Base-by-base conservation (phyloP, 2,888 invertebrate species). In the Aphrophora alni region DNA sequence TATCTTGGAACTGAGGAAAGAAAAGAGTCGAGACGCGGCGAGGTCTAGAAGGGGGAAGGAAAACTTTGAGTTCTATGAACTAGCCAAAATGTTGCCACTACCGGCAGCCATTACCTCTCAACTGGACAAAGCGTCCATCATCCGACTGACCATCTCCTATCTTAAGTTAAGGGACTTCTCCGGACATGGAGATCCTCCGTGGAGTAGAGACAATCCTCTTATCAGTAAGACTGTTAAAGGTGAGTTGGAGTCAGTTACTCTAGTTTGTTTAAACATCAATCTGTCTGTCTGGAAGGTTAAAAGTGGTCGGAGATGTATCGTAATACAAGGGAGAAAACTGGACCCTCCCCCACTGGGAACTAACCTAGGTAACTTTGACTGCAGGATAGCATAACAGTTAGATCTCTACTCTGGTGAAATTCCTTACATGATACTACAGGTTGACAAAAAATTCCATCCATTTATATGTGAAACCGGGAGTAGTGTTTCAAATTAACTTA, bases 1-100 rank as follows among this genome's bases (percentile, higher is more conserved):
- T 89, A 97, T 97, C 88, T 92, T 97, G 89, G 97, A 97, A 89
- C 90, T 97, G 82, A 92, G 97, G 84, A 97, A 97, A 90, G 97
- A 97, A 89, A 97, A 97, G 89, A 97, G 96, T 85, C 90, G 97
- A 86, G 97, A 97, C 88, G 97, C 97, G 70, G 98, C 98, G 7
- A 91, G 97, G 83, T 97, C 97, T 14, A 91, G 98, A 77, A 92
- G 98, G 59, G 97, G 97, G 82, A 97, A 97, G 87, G 98, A 98
- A 89, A 98, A 98, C 90, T 97, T 94, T 88, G 98, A 98, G 91
- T 98, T 98, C 90, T 97, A 97, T 89, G 97, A 97, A 90, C 91
- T 98, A 88, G 97, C 98, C 83, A 97, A 95, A 92, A 97, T 95
- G 97, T 91, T 95, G 89, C 98, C 96, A 33, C 92, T 95, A 84